Conservation (phyloP, 1,140 invertebrate genomes). For the Liolophura sinensis region DNA sequence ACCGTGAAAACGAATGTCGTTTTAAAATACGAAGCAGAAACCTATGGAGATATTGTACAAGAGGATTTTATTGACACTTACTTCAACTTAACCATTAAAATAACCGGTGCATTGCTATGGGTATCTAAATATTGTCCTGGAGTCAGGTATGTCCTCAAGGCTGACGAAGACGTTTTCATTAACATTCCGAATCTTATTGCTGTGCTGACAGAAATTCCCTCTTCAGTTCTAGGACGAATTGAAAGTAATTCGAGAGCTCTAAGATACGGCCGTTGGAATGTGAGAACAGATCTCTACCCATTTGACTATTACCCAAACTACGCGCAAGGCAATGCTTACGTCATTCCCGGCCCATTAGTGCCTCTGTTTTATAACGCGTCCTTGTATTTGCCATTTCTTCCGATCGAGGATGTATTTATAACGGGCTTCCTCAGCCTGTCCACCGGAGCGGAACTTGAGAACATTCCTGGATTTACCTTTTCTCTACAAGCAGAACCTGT, state of each 20-base stretch:
- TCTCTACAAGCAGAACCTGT: too few species aligned
- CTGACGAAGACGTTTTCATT: constrained; percentile 1
- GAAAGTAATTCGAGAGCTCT: not conserved
- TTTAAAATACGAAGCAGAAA: not conserved
- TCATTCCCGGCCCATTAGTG: constrained; percentile 37
- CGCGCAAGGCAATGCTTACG: constrained; percentile 45
- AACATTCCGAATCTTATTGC: constrained; percentile 1
- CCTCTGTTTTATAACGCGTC: constrained; percentile 30
- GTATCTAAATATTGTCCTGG: not conserved
- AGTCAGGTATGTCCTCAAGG: not conserved
- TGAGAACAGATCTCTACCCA: not conserved
- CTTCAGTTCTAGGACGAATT: not conserved
- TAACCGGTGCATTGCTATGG: not conserved
- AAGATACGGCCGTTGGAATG: not conserved
- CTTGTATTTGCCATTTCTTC: constrained; percentile 18
- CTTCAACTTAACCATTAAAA: constrained; percentile 4
- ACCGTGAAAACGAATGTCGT: not conserved
- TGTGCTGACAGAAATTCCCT: not conserved
- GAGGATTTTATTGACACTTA: constrained; percentile 7
- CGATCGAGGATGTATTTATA: constrained; percentile 49
- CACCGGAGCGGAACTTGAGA: too few species aligned
- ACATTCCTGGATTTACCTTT: too few species aligned
- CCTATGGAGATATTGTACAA: not conserved
- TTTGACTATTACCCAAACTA: constrained; percentile 28
- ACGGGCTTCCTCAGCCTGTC: constrained; percentile 22